Conservation (phyloP, 2,797 vertebrate genomes). For the Sylvia borin region DNA sequence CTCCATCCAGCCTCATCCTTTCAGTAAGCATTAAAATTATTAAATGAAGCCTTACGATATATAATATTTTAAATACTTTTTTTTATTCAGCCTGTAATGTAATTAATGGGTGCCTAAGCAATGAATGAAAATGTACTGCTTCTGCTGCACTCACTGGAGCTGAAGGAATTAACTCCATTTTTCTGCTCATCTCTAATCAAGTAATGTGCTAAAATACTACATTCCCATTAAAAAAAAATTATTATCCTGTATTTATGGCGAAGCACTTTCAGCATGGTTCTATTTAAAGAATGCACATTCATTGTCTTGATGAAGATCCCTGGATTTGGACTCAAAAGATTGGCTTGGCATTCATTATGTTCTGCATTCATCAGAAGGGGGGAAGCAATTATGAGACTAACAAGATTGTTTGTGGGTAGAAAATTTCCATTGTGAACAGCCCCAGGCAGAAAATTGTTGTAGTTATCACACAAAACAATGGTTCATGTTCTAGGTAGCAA, state of each 20-base stretch:
- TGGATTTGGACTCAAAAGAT: slow-evolving; percentile 45
- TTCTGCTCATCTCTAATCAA: slow-evolving; percentile 54
- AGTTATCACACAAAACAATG: slow-evolving; percentile 27
- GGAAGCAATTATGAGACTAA: slow-evolving; percentile 48
- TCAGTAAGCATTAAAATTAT: neutral
- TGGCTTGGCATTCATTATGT: neutral
- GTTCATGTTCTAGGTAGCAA: neutral
- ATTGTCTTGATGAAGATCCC: slow-evolving; percentile 42
- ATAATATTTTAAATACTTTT: neutral
- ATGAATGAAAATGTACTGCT: slow-evolving; percentile 15
- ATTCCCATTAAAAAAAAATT: slow-evolving; percentile 41
- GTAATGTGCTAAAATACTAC: slow-evolving; percentile 41
- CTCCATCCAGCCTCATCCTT: neutral
- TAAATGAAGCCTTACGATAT: neutral
- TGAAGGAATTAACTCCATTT: slow-evolving; percentile 49
- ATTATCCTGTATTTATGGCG: slow-evolving; percentile 21
- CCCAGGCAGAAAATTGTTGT: neutral
- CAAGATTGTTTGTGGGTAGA: slow-evolving; percentile 17
- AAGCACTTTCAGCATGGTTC: slow-evolving; percentile 2
- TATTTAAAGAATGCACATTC: slow-evolving; percentile 37
- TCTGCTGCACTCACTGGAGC: slow-evolving; percentile 10
- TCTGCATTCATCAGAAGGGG: neutral
- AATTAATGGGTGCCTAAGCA: neutral
- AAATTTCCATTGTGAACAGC: neutral
- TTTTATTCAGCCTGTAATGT: neutral